Base-by-base conservation (phyloP, 2,888 invertebrate species). In the Camptogramma bilineatum region DNA sequence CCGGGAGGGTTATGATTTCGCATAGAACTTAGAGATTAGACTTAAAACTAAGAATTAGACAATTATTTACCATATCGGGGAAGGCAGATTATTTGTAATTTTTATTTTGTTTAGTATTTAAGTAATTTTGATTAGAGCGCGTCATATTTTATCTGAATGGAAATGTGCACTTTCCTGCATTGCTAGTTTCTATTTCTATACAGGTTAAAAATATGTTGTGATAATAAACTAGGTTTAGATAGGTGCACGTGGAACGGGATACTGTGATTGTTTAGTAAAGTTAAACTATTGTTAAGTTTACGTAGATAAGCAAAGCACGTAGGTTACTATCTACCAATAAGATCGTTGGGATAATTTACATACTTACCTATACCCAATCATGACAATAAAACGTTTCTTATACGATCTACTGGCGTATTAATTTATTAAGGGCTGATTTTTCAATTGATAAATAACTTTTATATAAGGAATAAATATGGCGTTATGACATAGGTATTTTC, bases 211-310 rank as follows among this genome's bases (percentile, higher is more conserved):
- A 39, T 28, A 28, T 5, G 13, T 10, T 39, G 13, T 13, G 13
- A 39, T 13, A 10, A 39, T 13, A 39, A 13, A 44, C 16, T 42
- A 42, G 42, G 16, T 16, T 60, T 21, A 28, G 28, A 5, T 58
- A 52, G 70, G 77, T 73, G 78, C 76, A 73, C 74, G 73, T 74
- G 73, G 82, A 76, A 79, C 74, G 73, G 77, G 75, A 77, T 73
- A 78, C 80, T 83, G 85, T 85, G 84, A 84, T 84, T 80, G 80
- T 81, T 60, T 81, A 80, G 62, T 76, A 79, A 71, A 76, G 71
- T 52, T 52, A 55, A 51, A 34, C 46, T 52, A 59, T 21, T 34
- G 71, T 72, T 60, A 53, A 46, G 47, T 53, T 44, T 52, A 51
- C 16, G 18, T 44, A 52, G 28, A 16, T 57, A 47, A n/a, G 21